Conservation (phyloP, 2,888 invertebrate species). For the Stratiomys singularior region DNA sequence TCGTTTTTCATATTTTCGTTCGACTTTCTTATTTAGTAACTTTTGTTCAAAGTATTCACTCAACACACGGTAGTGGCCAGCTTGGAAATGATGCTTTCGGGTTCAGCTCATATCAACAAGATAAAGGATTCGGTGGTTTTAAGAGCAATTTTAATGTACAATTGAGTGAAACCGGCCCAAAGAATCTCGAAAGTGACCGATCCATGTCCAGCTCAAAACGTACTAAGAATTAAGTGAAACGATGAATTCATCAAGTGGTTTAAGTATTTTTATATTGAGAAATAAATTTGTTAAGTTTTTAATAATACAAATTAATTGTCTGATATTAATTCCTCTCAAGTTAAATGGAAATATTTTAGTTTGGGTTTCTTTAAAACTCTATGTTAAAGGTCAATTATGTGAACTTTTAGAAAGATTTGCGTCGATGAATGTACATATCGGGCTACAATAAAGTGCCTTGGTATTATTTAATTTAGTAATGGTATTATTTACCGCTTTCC, state of each 20-base stretch:
- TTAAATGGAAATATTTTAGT: too few species aligned
- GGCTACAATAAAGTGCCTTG: too few species aligned
- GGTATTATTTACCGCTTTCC: too few species aligned
- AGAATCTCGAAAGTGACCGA: too few species aligned
- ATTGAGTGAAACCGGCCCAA: background rate
- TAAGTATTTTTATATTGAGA: background rate
- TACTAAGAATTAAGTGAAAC: background rate
- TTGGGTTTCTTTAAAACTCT: too few species aligned
- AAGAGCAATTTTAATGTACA: background rate
- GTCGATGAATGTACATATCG: too few species aligned
- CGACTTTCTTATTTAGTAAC: constrained; percentile 14
- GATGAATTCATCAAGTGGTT: background rate
- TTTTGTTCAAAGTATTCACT: constrained; percentile 15
- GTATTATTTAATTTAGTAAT: too few species aligned
- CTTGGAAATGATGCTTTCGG: background rate
- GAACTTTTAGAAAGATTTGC: too few species aligned
- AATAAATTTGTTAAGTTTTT: constrained; percentile 3
- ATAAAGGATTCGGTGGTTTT: background rate
- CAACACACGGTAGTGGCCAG: background rate
- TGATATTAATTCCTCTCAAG: too few species aligned
- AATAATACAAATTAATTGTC: background rate
- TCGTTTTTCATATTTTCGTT: background rate
- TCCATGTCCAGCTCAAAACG: background rate
- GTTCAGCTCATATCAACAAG: background rate
- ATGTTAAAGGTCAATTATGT: too few species aligned